phyloP scores from a whole-genome alignment of 2,113 vertebrate genomes.

The Empidonax alnorum region DNA sequence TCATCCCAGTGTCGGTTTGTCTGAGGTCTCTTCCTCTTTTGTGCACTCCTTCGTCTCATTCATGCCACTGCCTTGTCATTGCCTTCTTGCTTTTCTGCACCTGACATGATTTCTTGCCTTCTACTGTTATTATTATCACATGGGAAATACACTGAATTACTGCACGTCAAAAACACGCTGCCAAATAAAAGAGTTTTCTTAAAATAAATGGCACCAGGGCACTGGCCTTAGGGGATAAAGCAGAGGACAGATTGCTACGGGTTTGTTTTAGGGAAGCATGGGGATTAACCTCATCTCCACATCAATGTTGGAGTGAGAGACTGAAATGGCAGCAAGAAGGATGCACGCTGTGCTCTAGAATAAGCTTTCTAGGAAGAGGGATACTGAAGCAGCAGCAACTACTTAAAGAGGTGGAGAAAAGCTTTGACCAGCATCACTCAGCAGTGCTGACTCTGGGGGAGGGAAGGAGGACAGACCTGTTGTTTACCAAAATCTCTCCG shows the following conservation, averaged over 20 bases:
- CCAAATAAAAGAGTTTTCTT: not conserved
- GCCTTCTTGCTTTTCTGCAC: not conserved
- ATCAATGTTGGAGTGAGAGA: not conserved
- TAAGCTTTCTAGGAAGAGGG: not conserved
- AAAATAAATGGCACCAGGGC: not conserved
- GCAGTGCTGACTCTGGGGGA: not conserved
- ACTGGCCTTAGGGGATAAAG: not conserved
- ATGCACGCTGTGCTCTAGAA: not conserved
- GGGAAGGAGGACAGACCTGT: not conserved
- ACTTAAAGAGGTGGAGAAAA: not conserved
- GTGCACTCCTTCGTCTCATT: not conserved
- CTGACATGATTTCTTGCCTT: not conserved
- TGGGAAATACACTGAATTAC: not conserved
- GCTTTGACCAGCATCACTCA: not conserved
- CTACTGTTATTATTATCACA: not conserved
- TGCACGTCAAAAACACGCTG: not conserved
- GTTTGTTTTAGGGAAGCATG: not conserved
- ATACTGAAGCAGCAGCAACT: not conserved
- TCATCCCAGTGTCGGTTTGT: rapidly evolving
- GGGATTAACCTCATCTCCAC: not conserved
- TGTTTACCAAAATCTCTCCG: not conserved
- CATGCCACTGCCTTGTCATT: not conserved
- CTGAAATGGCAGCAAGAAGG: not conserved
- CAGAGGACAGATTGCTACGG: not conserved
- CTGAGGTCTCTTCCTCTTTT: not conserved